Conservation (phyloP, 2,888 invertebrate genomes). For the Hyppa rectilinea region DNA sequence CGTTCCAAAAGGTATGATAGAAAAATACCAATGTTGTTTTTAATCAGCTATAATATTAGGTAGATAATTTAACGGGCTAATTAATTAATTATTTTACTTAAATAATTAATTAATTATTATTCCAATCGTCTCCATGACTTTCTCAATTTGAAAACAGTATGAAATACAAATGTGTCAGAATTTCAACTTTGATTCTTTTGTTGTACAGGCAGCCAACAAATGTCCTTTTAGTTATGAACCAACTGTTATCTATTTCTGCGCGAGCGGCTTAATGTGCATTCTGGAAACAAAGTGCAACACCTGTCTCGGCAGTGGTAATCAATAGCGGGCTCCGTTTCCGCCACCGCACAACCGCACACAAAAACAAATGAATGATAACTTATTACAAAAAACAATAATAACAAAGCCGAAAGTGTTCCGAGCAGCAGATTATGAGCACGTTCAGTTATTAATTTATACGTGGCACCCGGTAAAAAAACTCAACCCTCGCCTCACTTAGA, state of each 20-base stretch:
- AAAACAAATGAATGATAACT: slow-evolving; percentile 89
- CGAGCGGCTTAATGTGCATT: slow-evolving; percentile 43
- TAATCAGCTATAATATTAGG: neutral
- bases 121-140: slow-evolving; percentile 1
- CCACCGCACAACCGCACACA: slow-evolving; percentile 72
- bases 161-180: neutral
- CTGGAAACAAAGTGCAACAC: slow-evolving; percentile 72
- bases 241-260: slow-evolving; percentile 49
- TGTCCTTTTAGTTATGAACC: neutral
- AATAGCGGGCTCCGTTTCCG: slow-evolving; percentile 86
- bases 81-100: neutral
- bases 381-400: slow-evolving; percentile 78
- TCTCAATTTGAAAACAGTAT: neutral
- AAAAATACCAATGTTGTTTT: slow-evolving; percentile 4
- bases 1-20: slow-evolving; percentile 14
- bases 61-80: neutral
- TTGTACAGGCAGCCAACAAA: neutral
- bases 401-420: slow-evolving; percentile 90
- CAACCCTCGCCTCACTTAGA: slow-evolving; percentile 88
- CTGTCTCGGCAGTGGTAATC: slow-evolving; percentile 86
- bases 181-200: neutral
- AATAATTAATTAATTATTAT: neutral
- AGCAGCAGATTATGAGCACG: slow-evolving; percentile 89
- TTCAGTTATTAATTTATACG: slow-evolving; percentile 91
- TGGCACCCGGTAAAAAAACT: slow-evolving; percentile 87